Evolutionary conservation across 2,113 vertebrate genomes (phyloP).

Genomic region (Phoxinus phoxinus): DNA sequence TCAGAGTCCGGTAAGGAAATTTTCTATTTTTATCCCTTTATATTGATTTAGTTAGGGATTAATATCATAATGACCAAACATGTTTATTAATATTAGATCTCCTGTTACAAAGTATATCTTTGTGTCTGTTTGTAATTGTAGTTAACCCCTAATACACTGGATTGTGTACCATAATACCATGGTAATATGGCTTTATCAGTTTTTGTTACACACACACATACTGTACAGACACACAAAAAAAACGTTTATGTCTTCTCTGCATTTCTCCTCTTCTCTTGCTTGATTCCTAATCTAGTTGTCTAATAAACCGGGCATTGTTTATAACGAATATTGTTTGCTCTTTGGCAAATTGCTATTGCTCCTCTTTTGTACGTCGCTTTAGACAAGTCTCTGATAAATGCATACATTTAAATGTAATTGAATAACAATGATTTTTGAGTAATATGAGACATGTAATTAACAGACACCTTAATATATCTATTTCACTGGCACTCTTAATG

Average conservation of each 20-base stretch:
- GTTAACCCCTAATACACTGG: neutral
- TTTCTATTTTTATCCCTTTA: neutral
- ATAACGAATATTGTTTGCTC: no score
- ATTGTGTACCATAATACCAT: neutral
- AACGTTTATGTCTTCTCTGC: no score
- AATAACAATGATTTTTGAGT: neutral
- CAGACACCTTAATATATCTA: neutral
- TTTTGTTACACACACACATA: neutral
- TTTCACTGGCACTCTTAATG: neutral
- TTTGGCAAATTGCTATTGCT: no score
- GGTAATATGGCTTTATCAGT: neutral
- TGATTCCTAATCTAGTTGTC: no score
- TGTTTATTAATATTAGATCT: neutral
- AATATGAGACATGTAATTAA: neutral
- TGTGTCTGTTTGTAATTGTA: neutral
- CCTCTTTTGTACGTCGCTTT: no score
- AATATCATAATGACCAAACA: no score
- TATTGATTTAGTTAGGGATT: neutral
- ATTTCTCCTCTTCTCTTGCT: no score
- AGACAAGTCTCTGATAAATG: no score
- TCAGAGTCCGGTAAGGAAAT: constrained; percentile 79
- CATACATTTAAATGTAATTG: no score
- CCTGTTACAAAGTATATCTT: neutral
- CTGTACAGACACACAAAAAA: no score
- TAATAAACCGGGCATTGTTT: no score